Evolutionary conservation across 2,888 invertebrate species (phyloP).

Genomic region (Chrysotoxum bicinctum): DNA sequence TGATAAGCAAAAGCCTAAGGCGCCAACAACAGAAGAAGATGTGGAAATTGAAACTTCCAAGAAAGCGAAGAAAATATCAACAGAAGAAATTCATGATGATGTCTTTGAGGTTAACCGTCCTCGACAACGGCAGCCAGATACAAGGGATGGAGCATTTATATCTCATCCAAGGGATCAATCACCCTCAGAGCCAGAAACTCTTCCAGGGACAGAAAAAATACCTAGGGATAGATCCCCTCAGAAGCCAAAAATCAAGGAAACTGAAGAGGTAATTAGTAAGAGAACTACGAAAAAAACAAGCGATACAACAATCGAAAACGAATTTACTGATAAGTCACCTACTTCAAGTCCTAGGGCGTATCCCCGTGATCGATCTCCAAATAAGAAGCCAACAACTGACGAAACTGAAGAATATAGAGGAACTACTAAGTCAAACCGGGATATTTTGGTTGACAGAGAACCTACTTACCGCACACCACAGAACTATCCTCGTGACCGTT

Average conservation of each 20-base stretch:
- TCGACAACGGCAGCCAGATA: conserved; percentile 15
- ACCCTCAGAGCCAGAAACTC: neutral
- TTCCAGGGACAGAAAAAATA: neutral
- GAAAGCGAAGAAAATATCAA: neutral
- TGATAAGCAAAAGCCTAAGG: neutral
- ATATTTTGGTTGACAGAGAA: neutral
- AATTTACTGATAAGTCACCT: neutral
- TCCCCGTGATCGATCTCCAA: conserved; percentile 40
- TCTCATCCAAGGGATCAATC: conserved; percentile 2
- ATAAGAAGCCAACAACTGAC: neutral
- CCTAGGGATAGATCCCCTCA: conserved; percentile 29
- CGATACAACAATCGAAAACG: neutral
- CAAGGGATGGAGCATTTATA: neutral
- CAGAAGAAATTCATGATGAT: conserved; percentile 15
- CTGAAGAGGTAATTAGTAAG: neutral
- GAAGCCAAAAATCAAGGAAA: conserved; percentile 5
- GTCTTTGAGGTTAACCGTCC: conserved; percentile 10
- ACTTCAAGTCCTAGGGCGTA: conserved; percentile 5
- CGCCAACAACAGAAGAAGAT: neutral
- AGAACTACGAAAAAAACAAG: neutral
- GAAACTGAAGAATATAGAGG: neutral
- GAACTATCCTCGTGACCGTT: neutral
- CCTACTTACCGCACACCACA: neutral
- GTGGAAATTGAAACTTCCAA: neutral
- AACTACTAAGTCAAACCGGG: neutral